Evolutionary conservation across 1,140 invertebrate species (phyloP).

Genomic region (Trachymyrmex cornetzi): DNA sequence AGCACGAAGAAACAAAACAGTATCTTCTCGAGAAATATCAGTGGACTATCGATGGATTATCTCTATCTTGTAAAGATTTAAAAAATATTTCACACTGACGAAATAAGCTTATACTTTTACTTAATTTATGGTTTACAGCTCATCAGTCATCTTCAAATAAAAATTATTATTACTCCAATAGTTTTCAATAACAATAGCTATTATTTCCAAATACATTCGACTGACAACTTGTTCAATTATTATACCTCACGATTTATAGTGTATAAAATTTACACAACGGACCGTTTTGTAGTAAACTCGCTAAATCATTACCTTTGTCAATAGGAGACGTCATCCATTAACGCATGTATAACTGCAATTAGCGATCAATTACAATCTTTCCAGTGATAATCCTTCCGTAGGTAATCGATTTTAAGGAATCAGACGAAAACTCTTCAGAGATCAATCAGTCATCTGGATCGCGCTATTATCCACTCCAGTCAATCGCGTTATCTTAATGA

Average conservation of each 20-base stretch:
- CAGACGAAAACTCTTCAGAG: not conserved
- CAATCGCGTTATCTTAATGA: not conserved
- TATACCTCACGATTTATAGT: slow-evolving; percentile 7
- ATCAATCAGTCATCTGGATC: not conserved
- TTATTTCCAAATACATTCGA: not conserved
- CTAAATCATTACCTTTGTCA: slow-evolving; percentile 16
- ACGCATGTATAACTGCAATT: not conserved
- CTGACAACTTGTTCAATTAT: not conserved
- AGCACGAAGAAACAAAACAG: not conserved
- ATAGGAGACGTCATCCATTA: not conserved
- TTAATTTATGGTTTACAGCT: slow-evolving; percentile 12
- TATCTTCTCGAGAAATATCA: not conserved
- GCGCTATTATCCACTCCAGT: not conserved
- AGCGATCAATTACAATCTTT: not conserved
- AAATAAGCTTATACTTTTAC: not conserved
- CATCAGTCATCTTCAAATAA: slow-evolving; percentile 7
- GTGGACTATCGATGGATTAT: too few relatives aligned
- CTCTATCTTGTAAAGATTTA: not conserved
- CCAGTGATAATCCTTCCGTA: not conserved
- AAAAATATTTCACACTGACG: not conserved
- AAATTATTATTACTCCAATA: not conserved
- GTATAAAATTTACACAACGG: not conserved
- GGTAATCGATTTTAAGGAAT: slow-evolving; percentile 6
- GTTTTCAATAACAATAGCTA: not conserved
- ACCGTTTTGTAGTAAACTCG: not conserved